Evolutionary conservation across 2,888 invertebrate genomes (phyloP), one percentile per base, ranked within the genome.

Genomic region (Ectemnius continuus): DNA sequence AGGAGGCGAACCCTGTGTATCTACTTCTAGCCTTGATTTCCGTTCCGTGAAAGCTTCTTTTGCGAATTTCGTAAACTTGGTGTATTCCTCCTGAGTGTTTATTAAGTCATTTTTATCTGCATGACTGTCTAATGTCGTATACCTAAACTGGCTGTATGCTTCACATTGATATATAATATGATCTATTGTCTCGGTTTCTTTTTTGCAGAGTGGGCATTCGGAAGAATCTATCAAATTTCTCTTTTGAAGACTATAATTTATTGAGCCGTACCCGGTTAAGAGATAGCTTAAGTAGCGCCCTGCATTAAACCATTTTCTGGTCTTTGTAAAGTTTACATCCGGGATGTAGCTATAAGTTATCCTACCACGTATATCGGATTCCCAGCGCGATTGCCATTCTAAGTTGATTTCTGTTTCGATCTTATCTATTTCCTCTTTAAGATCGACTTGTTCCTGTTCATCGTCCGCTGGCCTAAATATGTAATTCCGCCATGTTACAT

Each of bases 401-500:
- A 3, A 5, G 26, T 11, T 2, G 5, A 60, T 5, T 11, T n/a
- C 60, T 45, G 79, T 78, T 4, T 28, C 4, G 0, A 81, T 16
- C 6, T 78, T 69, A 1, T 64, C 20, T 1, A 78, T 47, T 5
- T 71, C 28, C 5, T 2, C 28, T 28, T 66, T 11, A 4, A 16
- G 5, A 45, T 14, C 5, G 28, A 4, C 4, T 16, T 4, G 5
- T 5, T 14, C 6, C 4, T 5, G 4, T 8, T 28, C 28, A 5
- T 28, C 28, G 5, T 28, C 28, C 2, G 2, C 28, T 5, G 28
- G 28, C 2, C 2, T 5, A 5, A 28, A 28, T 28, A 4, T 2
- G 5, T 28, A 28, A 28, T 28, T 5, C 2, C 3, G 3, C 28
- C 28, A 28, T 5, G 5, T 5, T 4, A 28, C 28, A 28, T 4